Evolutionary conservation across 1,140 invertebrate species (phyloP), one percentile per base, ranked within the genome.

Genomic region (Cyrtorhinus lividipennis): DNA sequence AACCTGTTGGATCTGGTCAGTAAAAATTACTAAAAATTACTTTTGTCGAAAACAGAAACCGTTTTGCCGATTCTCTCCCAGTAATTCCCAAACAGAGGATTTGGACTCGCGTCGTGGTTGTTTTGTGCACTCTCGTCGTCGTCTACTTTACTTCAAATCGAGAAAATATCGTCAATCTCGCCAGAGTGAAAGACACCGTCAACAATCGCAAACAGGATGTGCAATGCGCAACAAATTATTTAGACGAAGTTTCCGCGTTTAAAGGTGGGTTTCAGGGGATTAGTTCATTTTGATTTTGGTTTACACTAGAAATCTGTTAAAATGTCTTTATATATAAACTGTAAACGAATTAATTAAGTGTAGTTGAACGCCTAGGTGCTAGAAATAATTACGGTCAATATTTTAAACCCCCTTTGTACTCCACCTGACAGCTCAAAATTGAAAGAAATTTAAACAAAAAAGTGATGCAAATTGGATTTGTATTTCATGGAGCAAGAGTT

Each of bases 131-230:
- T 2, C 65, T 81, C 26, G 70, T 77, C 2, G 74, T 80, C 61
- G 73, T 86, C 2, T 86, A 84, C 77, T 86, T 82, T 71, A 81
- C 79, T 56, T 79, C 78, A 15, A 82, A 79, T 72, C 75, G 78
- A 61, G 72, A 76, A 15, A 81, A 81, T 69, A 75, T 83, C 66
- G 74, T 78, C 24, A 70, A 75, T 62, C 79, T 85, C 67, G 83
- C 83, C 0, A 78, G 73, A 64, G 82, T 84, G 66, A 78, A 78
- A 59, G 83, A 85, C 57, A 67, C 77, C 25, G 63, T 86, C 45
- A 64, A 78, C 44, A 78, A 76, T 60, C 76, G 81, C 68, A 78
- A 75, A 2, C 77, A 81, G 70, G 73, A 78, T 62, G 67, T 86
- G 5, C 75, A 80, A 20, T 87, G 85, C 70, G 82, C 83, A 3